Conservation (phyloP, 2,797 vertebrate species). For the Takifugu rubripes region DNA sequence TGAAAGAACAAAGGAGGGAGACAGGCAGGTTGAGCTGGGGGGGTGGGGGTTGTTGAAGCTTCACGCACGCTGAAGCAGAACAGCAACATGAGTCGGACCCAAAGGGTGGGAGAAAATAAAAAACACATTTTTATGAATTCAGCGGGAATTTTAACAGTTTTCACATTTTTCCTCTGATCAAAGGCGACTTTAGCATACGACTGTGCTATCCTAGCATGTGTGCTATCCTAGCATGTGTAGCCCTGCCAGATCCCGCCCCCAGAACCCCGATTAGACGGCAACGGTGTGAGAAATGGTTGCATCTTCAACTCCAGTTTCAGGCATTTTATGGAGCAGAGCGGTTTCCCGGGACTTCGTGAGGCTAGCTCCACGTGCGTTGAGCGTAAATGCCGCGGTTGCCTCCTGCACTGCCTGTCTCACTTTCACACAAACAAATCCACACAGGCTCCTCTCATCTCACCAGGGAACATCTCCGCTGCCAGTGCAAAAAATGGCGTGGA, state of each 20-base stretch:
- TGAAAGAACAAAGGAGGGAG: slow-evolving; percentile 35
- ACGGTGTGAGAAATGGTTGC: too few species aligned
- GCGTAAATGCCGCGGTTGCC: slow-evolving; percentile 19
- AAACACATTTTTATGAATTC: too few species aligned
- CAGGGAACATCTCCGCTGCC: slow-evolving; percentile 60
- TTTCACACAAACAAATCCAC: slow-evolving; percentile 24
- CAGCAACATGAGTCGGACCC: slow-evolving; percentile 47
- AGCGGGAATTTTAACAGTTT: too few species aligned
- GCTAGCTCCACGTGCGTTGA: background rate
- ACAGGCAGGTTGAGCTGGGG: slow-evolving; percentile 13
- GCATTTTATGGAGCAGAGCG: too few species aligned
- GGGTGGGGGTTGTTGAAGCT: slow-evolving; percentile 47
- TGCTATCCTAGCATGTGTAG: too few species aligned
- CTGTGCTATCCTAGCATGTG: too few species aligned
- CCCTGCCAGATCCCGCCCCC: too few species aligned
- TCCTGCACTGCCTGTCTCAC: slow-evolving; percentile 28
- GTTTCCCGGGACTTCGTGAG: too few species aligned
- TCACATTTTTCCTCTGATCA: too few species aligned
- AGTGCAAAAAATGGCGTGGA: slow-evolving; percentile 59
- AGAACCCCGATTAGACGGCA: too few species aligned
- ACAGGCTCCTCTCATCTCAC: slow-evolving; percentile 44
- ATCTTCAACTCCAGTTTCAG: too few species aligned
- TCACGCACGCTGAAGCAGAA: slow-evolving; percentile 62
- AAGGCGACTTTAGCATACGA: too few species aligned
- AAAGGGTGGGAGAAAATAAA: background rate